A percentile compares a stretch with the other conserved stretches of the same genome.
These are phyloP conservation scores for Danaus chrysippus DNA, from an alignment of 2,888 invertebrate genomes.

Conservation along the genomic window DNA sequence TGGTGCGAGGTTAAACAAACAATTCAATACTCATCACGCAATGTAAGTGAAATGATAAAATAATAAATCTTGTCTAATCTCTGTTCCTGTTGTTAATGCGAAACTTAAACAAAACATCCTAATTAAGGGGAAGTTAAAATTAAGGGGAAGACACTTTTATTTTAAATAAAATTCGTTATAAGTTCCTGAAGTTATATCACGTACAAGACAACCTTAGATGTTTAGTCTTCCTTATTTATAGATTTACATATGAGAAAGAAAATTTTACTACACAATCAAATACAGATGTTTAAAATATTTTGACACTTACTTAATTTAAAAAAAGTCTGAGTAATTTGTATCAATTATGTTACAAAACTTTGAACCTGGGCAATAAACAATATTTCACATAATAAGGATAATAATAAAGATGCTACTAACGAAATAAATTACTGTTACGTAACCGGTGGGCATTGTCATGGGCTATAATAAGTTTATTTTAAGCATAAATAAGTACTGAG, in stretches of 20 bases:
- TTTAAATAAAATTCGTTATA: too few species aligned
- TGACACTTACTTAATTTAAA: too few species aligned
- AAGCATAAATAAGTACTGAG: background rate
- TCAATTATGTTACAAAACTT: background rate
- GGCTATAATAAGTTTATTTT: background rate
- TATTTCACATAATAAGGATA: constrained; percentile 5
- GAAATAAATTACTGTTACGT: background rate
- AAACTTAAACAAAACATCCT: constrained; percentile 21
- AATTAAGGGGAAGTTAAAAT: background rate
- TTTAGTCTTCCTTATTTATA: too few species aligned
- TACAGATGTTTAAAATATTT: too few species aligned
- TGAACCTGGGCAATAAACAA: background rate
- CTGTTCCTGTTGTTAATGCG: constrained; percentile 13
- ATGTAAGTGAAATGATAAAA: constrained; percentile 21
- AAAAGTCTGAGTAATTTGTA: too few species aligned
- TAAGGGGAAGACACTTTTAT: too few species aligned
- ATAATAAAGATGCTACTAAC: constrained; percentile 2
- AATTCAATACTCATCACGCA: constrained; percentile 25
- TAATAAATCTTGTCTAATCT: constrained; percentile 22
- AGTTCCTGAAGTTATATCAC: too few species aligned
- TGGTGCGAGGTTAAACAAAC: constrained; percentile 45
- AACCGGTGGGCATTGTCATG: background rate
- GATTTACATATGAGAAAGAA: too few species aligned
- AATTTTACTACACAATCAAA: too few species aligned
- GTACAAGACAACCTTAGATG: too few species aligned